Percentiles rank a stretch among this genome's conserved stretches.
These are phyloP conservation scores for Alectura lathami DNA, from an alignment of 2,113 vertebrate species.

Conservation along the genomic window DNA sequence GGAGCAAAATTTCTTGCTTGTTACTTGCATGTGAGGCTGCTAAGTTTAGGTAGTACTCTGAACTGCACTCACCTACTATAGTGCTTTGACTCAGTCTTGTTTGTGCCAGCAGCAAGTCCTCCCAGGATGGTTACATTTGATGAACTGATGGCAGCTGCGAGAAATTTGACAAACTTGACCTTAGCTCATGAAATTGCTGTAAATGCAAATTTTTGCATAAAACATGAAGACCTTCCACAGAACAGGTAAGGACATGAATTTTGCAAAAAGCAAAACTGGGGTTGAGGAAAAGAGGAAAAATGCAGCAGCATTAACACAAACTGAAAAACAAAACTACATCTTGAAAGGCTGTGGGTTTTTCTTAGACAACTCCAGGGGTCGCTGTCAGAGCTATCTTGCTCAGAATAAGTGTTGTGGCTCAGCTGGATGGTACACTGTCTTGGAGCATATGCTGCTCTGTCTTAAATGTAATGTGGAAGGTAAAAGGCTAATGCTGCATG, in stretches of 20 bases:
- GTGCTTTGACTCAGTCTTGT: background rate
- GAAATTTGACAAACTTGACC: conserved; percentile 84
- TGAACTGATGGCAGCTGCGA: conserved; percentile 86
- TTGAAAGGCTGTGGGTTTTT: background rate
- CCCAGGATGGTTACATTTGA: conserved; percentile 86
- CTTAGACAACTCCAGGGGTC: background rate
- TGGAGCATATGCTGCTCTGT: background rate
- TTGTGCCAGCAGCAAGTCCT: conserved; percentile 84
- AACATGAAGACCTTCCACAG: conserved; percentile 76
- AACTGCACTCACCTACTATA: background rate
- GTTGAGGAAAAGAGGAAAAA: background rate
- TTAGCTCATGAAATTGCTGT: conserved; percentile 92
- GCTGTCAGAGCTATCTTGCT: background rate
- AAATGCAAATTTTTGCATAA: conserved; percentile 84
- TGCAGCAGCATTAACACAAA: background rate
- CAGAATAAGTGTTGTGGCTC: background rate
- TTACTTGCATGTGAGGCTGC: background rate
- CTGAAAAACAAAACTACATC: too few species aligned
- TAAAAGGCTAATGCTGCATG: background rate
- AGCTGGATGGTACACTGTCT: background rate
- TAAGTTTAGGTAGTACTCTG: background rate
- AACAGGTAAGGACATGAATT: conserved; percentile 77
- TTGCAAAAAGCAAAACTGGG: background rate
- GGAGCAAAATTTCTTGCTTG: background rate
- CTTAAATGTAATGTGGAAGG: background rate